Base-by-base conservation (phyloP, 2,113 vertebrate species). In the Phylloscopus trochiloides region DNA sequence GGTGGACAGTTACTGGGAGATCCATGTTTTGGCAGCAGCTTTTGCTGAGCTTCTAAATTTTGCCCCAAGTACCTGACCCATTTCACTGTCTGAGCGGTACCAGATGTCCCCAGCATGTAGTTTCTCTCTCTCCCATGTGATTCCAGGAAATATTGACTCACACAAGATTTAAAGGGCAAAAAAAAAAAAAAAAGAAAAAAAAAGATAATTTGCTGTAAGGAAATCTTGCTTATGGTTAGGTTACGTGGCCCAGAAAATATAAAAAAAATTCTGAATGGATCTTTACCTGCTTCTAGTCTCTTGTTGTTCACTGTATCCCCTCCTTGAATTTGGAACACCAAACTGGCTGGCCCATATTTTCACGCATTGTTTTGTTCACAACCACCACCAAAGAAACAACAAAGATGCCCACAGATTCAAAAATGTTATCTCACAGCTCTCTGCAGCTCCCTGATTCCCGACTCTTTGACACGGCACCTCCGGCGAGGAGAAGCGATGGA, bases 201-300 rank as follows among this genome's bases (percentile, higher is more conserved):
- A 21, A 57, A n/a, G 3, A 15, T 3, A 65, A 15, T 7, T 62
- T 3, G 0, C 12, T 45, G 8, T 12, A 76, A 78, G 16, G 7
- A 73, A 79, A 68, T 55, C 11, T 43, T 62, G 7, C 9, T 72
- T 68, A 45, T 7, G 5, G 5, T 61, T 68, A 32, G 3, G 19
- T 61, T 73, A 7, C 4, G 21, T 13, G 42, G n/a, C 31, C 48
- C 14, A 67, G 50, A 79, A 76, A 79, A 82, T 25, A 9, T 45
- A 3, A 7, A 78, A 88, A 90, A 0, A 8, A 17, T 26, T 0
- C 5, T 16, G 9, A 29, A n/a, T 29, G 6, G 28, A n/a, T 68
- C 12, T 71, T 88, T 85, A 61, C 28, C n/a, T 82, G 10, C 45
- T 82, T 94, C 40, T 67, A 34, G 18, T 43, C 36, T 75, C 28